These are phyloP conservation scores for Malthinus seriepunctatus DNA, from an alignment of 2,888 invertebrate species.

Conservation along the genomic window DNA sequence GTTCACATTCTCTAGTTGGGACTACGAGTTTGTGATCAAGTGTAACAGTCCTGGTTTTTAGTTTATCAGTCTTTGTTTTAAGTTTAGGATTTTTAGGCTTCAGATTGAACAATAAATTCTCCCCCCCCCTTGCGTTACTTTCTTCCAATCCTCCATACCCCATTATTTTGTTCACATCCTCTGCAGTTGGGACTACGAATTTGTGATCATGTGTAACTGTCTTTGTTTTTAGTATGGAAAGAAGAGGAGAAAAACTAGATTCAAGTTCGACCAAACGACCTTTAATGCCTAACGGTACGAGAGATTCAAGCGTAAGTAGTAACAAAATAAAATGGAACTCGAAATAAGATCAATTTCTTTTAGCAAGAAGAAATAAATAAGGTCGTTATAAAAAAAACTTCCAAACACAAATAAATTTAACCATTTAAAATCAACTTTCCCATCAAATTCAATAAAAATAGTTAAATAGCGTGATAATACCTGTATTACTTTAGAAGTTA, in stretches of 20 bases:
- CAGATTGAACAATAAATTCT: too few relatives aligned
- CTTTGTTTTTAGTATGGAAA: constrained; percentile 45
- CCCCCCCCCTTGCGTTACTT: too few relatives aligned
- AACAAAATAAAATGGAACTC: background rate
- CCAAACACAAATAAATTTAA: background rate
- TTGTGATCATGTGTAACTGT: too few relatives aligned
- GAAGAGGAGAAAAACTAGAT: constrained; percentile 43
- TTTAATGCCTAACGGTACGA: constrained; percentile 49
- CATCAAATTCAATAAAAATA: background rate
- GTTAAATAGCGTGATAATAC: background rate
- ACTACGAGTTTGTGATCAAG: too few relatives aligned
- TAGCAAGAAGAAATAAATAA: constrained; percentile 1
- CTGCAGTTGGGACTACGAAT: background rate
- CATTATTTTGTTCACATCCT: too few relatives aligned
- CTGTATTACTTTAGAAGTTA: too few relatives aligned
- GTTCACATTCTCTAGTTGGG: background rate
- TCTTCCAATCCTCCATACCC: too few relatives aligned
- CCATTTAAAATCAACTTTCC: too few relatives aligned
- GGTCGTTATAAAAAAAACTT: background rate
- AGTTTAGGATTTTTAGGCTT: too few relatives aligned
- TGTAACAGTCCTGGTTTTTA: too few relatives aligned
- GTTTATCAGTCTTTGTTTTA: too few relatives aligned
- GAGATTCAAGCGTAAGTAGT: constrained; percentile 17
- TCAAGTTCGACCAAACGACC: constrained; percentile 57
- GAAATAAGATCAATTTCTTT: background rate